Base-by-base conservation (phyloP, 2,113 vertebrate genomes). In the Hippopotamus amphibius region DNA sequence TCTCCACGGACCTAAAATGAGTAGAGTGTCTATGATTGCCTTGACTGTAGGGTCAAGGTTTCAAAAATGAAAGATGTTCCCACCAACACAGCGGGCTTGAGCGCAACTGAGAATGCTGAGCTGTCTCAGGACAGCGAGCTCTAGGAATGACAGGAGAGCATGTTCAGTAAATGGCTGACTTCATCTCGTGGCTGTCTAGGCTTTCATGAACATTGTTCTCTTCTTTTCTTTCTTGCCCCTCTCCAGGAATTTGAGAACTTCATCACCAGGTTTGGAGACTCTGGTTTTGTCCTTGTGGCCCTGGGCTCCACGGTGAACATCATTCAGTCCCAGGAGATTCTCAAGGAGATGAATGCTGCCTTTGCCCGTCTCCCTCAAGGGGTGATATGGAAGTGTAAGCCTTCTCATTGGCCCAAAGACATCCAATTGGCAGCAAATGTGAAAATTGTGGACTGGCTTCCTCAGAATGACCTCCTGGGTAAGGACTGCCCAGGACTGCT, bases 181-280 rank as follows among this genome's bases (percentile, higher is more conserved):
- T 50, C 14, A 30, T 50, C 76, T 46, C 61, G 21, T 63, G 55
- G 17, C 6, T 24, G 2, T 30, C 13, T 71, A 48, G 37, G 22
- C 17, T 69, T 87, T 92, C 5, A 33, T 22, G 43, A 68, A 48
- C 4, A 50, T 26, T 53, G 37, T 41, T 68, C 1, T 43, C 17
- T 0, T 95, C 1, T 63, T 92, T 83, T 12, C 19, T 65, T 79
- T 46, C 11, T 81, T 13, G 24, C 21, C 48, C 81, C 22, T 33
- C 10, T 83, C 50, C 50, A 99, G 99, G 97, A 98, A 50, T 90
- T 99, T 50, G 95, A 99, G 94, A 79, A 95, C 41, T 98, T 98
- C 95, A 98, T 98, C 59, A 84, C 92, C n/a, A 97, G 92, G 81
- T 97, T 93, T 92, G 98, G 97, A 87, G 97, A 98, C 41, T 48